Conservation (phyloP, 1,140 invertebrate species). For the Panagrolaimus sp. region DNA sequence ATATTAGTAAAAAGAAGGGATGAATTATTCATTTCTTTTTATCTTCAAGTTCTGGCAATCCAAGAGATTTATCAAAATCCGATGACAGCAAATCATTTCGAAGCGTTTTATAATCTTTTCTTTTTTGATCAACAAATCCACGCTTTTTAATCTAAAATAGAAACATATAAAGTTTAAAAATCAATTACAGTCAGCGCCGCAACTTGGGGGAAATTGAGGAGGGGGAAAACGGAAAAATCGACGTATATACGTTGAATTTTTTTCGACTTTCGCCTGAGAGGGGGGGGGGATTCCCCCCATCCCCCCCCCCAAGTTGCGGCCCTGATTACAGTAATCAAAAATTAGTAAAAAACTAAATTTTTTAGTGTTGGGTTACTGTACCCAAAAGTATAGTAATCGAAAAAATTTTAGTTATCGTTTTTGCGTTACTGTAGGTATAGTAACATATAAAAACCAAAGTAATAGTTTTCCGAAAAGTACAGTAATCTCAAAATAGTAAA, state of each 20-base stretch:
- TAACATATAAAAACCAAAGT: too few relatives aligned
- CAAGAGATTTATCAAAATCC: slow-evolving; percentile 9
- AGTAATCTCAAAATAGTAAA: not conserved
- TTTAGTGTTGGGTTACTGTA: not conserved
- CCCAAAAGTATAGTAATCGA: too few relatives aligned
- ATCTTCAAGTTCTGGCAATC: not conserved
- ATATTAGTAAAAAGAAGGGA: too few relatives aligned
- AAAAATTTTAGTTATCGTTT: too few relatives aligned
- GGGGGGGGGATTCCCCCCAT: too few relatives aligned
- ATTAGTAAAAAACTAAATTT: not conserved
- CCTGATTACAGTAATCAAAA: not conserved
- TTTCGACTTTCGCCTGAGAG: too few relatives aligned
- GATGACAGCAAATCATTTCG: not conserved
- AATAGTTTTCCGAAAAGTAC: too few relatives aligned
- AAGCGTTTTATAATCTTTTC: slow-evolving; percentile 11
- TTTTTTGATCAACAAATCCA: slow-evolving; percentile 6
- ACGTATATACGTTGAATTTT: too few relatives aligned
- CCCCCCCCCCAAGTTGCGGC: too few relatives aligned
- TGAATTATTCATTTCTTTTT: not conserved
- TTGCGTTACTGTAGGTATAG: too few relatives aligned
- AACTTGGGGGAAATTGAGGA: too few relatives aligned
- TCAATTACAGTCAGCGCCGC: not conserved
- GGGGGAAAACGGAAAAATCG: too few relatives aligned
- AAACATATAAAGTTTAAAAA: not conserved
- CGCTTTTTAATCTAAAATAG: slow-evolving; percentile 5